These are phyloP conservation scores for Mystacides longicornis DNA, from an alignment of 2,888 invertebrate genomes.

Conservation along the genomic window DNA sequence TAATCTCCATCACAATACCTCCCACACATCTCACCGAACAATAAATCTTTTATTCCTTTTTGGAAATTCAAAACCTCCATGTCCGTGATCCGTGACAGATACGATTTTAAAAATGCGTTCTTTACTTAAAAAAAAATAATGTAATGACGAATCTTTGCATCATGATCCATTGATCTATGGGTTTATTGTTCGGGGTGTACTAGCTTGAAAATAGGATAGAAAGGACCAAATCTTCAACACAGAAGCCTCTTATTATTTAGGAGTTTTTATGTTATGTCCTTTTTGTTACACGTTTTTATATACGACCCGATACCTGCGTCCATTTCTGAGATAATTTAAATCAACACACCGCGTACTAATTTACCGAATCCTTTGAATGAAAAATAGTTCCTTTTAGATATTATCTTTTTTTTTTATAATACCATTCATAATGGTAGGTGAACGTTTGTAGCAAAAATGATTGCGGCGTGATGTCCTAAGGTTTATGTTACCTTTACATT, in stretches of 20 bases:
- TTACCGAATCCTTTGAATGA: no score
- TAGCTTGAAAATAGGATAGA: neutral
- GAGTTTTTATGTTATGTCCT: neutral
- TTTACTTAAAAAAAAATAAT: neutral
- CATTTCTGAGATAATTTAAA: no score
- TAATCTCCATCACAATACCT: no score
- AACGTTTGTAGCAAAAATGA: no score
- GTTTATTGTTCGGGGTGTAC: neutral
- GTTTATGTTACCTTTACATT: no score
- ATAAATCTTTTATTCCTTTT: neutral
- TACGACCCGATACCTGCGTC: neutral
- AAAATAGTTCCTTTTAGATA: no score
- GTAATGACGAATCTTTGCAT: conserved; percentile 2
- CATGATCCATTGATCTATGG: neutral
- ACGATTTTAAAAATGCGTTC: neutral
- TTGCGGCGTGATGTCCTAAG: no score
- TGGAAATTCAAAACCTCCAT: neutral
- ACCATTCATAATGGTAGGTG: no score
- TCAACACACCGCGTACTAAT: no score
- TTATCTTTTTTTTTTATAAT: no score
- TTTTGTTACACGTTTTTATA: neutral
- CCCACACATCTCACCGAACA: no score
- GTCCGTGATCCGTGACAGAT: conserved; percentile 2
- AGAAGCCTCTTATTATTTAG: neutral
- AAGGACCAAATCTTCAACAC: neutral